Conservation (phyloP, 2,888 invertebrate genomes). For the Cataglyphis cursor region DNA sequence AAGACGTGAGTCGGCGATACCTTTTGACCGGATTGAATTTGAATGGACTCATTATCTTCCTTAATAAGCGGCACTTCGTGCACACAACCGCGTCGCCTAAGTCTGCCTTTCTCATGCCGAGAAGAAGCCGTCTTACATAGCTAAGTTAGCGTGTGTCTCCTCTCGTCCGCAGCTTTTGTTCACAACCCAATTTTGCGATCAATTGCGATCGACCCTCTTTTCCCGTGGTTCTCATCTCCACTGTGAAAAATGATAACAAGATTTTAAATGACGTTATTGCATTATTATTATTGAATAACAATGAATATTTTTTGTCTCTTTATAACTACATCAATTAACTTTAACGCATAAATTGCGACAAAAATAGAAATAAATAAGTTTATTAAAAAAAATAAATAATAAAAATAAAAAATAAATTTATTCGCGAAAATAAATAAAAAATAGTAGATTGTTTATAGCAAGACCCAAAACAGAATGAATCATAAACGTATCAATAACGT, state of each 20-base stretch:
- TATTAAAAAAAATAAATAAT: neutral
- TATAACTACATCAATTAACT: neutral
- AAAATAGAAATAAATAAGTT: neutral
- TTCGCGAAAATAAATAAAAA: neutral
- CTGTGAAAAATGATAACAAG: neutral
- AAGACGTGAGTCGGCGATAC: constrained; percentile 44
- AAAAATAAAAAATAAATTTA: neutral
- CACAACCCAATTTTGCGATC: constrained; percentile 69
- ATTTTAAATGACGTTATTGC: neutral
- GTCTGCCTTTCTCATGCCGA: constrained; percentile 51
- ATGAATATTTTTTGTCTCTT: neutral
- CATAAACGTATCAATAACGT: neutral
- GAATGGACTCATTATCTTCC: constrained; percentile 72
- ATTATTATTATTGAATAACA: neutral
- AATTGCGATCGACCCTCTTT: constrained; percentile 63
- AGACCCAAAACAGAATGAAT: neutral
- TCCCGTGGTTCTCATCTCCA: constrained; percentile 48
- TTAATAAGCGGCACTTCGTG: constrained; percentile 61
- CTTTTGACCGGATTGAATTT: constrained; percentile 68
- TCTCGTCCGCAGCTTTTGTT: constrained; percentile 58
- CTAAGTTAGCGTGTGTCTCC: constrained; percentile 25
- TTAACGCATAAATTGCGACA: neutral
- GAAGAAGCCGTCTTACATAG: constrained; percentile 35
- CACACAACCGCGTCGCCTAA: constrained; percentile 24
- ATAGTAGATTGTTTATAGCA: neutral